Conservation (phyloP, 92 coral and sea anemone species). For the Palythoa grandis region DNA sequence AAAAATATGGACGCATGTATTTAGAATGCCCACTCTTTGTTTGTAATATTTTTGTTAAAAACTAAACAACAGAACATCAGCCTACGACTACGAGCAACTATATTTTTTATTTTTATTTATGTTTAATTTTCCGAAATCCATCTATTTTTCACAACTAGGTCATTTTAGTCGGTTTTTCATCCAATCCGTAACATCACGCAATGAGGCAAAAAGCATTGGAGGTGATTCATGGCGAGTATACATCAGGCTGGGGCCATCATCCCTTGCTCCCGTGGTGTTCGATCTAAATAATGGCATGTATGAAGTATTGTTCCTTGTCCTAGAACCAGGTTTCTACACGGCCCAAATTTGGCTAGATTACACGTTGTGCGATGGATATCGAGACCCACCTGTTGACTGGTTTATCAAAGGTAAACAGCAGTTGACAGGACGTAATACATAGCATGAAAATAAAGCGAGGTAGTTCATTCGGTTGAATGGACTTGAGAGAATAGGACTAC, state of each 20-base stretch:
- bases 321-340: constrained; percentile 79
- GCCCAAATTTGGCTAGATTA: constrained; percentile 72
- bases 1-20: too few relatives aligned
- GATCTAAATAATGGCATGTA: constrained; percentile 81
- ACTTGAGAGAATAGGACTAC: too few relatives aligned
- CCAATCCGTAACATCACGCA: constrained; percentile 68
- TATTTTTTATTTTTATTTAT: too few relatives aligned
- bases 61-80: too few relatives aligned
- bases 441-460: too few relatives aligned
- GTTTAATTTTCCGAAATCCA: too few relatives aligned
- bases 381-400: constrained; percentile 69
- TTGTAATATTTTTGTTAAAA: too few relatives aligned
- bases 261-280: constrained; percentile 77
- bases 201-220: constrained; percentile 64
- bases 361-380: constrained; percentile 78
- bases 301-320: constrained; percentile 68
- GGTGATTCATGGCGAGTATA: constrained; percentile 89
- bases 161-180: constrained; percentile 82
- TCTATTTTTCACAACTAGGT: constrained; percentile 38
- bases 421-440: too few relatives aligned
- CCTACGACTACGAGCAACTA: too few relatives aligned
- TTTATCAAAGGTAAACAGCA: too few relatives aligned
- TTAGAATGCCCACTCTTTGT: too few relatives aligned
- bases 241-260: constrained; percentile 85
- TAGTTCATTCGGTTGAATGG: too few relatives aligned